phyloP scores from a whole-genome alignment of 2,113 vertebrate species.

The Formicarius rufipectus region DNA sequence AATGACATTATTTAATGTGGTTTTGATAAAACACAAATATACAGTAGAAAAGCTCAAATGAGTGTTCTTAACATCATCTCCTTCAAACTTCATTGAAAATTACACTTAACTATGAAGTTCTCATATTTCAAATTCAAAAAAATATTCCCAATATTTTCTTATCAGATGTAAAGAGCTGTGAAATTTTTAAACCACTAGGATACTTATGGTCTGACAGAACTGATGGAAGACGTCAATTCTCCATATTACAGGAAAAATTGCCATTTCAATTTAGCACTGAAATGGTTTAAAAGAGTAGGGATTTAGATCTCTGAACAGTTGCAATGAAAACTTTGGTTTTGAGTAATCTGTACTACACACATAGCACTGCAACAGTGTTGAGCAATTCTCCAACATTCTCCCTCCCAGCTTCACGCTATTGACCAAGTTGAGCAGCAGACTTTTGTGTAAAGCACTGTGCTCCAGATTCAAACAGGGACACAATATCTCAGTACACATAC shows the following conservation, averaged over 20 bases:
- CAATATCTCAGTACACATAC: slow-evolving; percentile 41
- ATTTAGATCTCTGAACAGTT: background rate
- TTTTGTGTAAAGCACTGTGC: background rate
- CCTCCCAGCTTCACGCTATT: background rate
- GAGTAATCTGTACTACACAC: background rate
- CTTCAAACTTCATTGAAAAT: background rate
- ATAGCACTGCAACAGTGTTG: background rate
- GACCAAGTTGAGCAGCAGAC: background rate
- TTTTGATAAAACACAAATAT: background rate
- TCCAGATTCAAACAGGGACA: background rate
- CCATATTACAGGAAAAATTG: background rate
- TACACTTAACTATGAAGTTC: background rate
- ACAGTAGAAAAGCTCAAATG: background rate
- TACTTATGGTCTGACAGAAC: background rate
- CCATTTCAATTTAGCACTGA: background rate
- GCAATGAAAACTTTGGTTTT: background rate
- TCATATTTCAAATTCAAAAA: background rate
- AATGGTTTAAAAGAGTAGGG: background rate
- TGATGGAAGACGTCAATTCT: rapidly evolving
- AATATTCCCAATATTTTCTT: background rate
- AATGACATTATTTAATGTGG: background rate
- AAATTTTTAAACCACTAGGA: background rate
- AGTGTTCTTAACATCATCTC: background rate
- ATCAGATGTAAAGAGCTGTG: background rate
- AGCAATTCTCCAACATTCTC: background rate